Evolutionary conservation across 23 tunicate genomes (phyloP), one percentile per base, ranked within the genome.

Genomic region (Corella eumyota): DNA sequence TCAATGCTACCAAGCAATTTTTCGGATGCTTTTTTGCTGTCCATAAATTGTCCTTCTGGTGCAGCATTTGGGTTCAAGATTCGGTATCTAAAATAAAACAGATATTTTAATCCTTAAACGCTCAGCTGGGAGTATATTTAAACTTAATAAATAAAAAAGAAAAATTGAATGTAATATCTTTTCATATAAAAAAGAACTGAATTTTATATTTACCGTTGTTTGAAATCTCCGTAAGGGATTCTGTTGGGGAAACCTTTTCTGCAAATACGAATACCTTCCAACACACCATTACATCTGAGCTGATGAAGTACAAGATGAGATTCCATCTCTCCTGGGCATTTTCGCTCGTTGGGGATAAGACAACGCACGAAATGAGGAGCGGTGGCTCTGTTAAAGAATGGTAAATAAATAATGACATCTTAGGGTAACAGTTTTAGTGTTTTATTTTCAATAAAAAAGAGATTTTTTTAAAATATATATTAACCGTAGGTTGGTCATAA

Each of bases 241-340:
- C 99, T 79, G 90, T 84, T 84, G 50, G 99, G 99, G 63, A 93
- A 93, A 48, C 99, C 99, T 51, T 77, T 77, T 67, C 99, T 81
- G 90, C 99, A 93, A 47, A 93, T 93, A 78, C 99, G 99, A 60
- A 93, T 93, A 66, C 99, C 99, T 85, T 93, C 99, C 78, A 93
- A 56, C 46, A 93, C 99, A 93, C 99, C 99, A 63, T 93, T 93
- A 62, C 99, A 93, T 31, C 99, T 66, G 2, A 93, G 81, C 78
- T 93, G 99, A 65, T 80, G 91, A 7, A 93, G 66, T 47, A 93
- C 95, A 15, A 93, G 75, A 64, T 93, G 84, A 28, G 85, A 65
- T 20, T 90, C 88, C 95, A 93, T 85, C 40, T 40, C 40, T 50
- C 99, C 99, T 30, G 95, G 90, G 7, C 60, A 34, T 50, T 93